Percentiles rank a stretch among this genome's conserved stretches.
Evolutionary conservation across 1,140 invertebrate species (phyloP).

Genomic region (Macrosteles quadrilineatus): DNA sequence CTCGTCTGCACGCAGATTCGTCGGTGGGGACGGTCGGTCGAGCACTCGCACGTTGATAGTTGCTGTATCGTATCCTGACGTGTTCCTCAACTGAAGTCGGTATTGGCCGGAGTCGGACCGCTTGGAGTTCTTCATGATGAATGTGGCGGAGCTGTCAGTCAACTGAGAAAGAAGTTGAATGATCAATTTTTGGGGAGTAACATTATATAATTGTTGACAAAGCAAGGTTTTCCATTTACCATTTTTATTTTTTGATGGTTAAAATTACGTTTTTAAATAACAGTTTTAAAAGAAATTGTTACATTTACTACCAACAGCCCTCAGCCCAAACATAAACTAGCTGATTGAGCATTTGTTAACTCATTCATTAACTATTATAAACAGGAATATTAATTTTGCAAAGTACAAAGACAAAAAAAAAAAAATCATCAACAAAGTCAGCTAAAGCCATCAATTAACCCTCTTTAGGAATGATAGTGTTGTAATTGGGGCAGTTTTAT

Average conservation of each 20-base stretch:
- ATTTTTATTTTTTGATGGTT: neutral
- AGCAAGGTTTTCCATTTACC: neutral
- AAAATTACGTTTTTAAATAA: neutral
- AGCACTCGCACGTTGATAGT: constrained; percentile 93
- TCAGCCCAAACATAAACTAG: no score
- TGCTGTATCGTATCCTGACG: constrained; percentile 91
- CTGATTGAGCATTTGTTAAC: no score
- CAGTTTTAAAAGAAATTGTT: no score
- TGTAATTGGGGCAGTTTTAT: no score
- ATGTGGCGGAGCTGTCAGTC: constrained; percentile 80
- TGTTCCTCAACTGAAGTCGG: constrained; percentile 89
- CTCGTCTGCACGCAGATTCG: constrained; percentile 86
- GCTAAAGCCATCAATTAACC: no score
- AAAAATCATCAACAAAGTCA: no score
- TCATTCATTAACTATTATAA: no score
- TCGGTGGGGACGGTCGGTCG: constrained; percentile 85
- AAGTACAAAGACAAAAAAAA: no score
- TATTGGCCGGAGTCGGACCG: constrained; percentile 90
- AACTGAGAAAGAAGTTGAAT: constrained; percentile 54
- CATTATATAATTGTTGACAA: constrained; percentile 27
- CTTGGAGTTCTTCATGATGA: constrained; percentile 91
- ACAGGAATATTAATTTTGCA: no score
- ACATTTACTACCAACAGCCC: no score
- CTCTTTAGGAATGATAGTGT: no score
- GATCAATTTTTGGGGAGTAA: constrained; percentile 19